phyloP scores from a whole-genome alignment of 2,888 invertebrate genomes.

The Lasioglossum villosulum region DNA sequence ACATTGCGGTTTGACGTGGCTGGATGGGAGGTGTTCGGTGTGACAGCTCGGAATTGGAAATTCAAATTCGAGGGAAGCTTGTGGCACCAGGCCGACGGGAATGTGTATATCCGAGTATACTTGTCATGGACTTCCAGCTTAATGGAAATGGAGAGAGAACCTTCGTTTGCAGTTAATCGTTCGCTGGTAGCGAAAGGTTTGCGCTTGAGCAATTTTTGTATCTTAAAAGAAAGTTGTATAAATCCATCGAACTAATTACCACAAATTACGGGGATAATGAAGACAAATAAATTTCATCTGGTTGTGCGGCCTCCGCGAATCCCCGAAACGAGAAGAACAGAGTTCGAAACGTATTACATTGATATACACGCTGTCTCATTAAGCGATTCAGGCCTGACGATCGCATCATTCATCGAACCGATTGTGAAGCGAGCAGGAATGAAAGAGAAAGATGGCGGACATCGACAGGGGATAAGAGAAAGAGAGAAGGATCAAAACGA shows the following conservation, averaged over 20 bases:
- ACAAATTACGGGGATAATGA: neutral
- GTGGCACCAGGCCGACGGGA: neutral
- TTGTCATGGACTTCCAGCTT: neutral
- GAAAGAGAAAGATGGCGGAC: neutral
- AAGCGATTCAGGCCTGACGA: conserved; percentile 34
- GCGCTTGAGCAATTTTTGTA: neutral
- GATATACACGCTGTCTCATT: conserved; percentile 42
- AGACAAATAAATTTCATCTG: neutral
- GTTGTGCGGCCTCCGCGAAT: neutral
- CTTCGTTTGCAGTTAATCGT: neutral
- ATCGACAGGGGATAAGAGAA: neutral
- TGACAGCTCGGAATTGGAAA: conserved; percentile 12
- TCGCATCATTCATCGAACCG: conserved; percentile 38
- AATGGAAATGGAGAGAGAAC: neutral
- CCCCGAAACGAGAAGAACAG: neutral
- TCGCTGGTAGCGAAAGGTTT: neutral
- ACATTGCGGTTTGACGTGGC: conserved; percentile 2
- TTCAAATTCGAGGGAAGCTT: neutral
- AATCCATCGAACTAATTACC: neutral
- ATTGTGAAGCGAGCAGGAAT: conserved; percentile 8
- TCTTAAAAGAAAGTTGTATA: neutral
- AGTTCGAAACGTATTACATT: neutral
- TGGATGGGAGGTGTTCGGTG: neutral
- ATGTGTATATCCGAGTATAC: neutral
- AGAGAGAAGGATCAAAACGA: neutral